These are phyloP conservation scores for Eupithecia subumbrata DNA, from an alignment of 2,888 invertebrate species.

Conservation along the genomic window DNA sequence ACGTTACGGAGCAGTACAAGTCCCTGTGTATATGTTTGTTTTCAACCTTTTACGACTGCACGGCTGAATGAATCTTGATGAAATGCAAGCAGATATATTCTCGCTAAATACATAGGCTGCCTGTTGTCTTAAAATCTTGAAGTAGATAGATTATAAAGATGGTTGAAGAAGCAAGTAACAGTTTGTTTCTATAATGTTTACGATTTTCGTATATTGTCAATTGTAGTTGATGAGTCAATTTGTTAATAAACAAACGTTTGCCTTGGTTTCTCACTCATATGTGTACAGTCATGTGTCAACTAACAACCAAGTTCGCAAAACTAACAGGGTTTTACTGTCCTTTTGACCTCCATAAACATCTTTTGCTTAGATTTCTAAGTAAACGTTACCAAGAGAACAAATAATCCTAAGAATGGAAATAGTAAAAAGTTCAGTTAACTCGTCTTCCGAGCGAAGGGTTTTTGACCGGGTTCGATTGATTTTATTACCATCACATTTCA, in stretches of 20 bases:
- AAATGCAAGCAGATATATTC: too few relatives aligned
- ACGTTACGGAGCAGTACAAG: not conserved
- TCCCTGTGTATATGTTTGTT: not conserved
- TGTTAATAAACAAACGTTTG: constrained; percentile 1
- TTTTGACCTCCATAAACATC: constrained; percentile 18
- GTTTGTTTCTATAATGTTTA: not conserved
- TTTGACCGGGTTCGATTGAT: constrained; percentile 29
- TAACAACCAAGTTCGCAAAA: constrained; percentile 18
- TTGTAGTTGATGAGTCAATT: not conserved
- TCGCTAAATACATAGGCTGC: not conserved
- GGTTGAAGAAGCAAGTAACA: not conserved
- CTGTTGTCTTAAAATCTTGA: not conserved
- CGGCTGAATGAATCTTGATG: not conserved
- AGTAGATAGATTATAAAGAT: not conserved
- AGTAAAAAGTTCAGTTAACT: constrained; percentile 27
- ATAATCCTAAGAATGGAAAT: constrained; percentile 10
- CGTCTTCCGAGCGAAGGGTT: constrained; percentile 15
- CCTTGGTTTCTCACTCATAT: not conserved
- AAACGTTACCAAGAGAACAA: constrained; percentile 17
- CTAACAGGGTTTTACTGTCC: constrained; percentile 18
- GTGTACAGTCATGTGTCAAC: not conserved
- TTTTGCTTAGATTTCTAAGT: constrained; percentile 17
- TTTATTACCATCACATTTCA: constrained; percentile 30
- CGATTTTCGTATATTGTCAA: not conserved
- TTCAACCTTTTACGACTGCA: not conserved